Base-by-base conservation (phyloP, 2,888 invertebrate species). In the Listrodromus nycthemerus region DNA sequence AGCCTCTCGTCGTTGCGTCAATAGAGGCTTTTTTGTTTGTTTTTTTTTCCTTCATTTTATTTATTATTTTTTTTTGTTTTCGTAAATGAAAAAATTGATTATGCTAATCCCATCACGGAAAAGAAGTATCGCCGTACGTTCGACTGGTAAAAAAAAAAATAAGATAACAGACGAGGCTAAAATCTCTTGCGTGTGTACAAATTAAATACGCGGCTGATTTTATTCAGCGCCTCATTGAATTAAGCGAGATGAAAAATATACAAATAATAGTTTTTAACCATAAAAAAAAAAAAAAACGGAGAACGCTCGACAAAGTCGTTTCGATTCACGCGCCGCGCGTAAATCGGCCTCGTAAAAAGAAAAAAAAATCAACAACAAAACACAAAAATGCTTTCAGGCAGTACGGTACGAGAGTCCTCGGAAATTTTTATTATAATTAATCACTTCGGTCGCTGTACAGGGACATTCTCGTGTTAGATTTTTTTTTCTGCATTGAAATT, bases 371-470 rank as follows among this genome's bases (percentile, higher is more conserved):
- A 74, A 24, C 24, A 55, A 55, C 24, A 55, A 55, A 45, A 52
- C 16, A 41, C 75, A 87, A 87, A 89, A 89, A 89, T 89, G 87
- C 88, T 88, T 86, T 86, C 70, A 87, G 88, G 89, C 90, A 90
- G 86, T 89, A 88, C 83, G 75, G 75, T 87, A 85, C 85, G 88
- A 87, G 87, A 89, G 88, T 87, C 86, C 88, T 86, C 89, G 84
- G 87, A 89, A 88, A 87, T 88, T 88, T 89, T 87, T 89, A 89
- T 89, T 87, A 89, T 89, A 90, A 92, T 91, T 90, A 92, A 91
- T 91, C 88, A 91, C 90, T 86, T 88, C 85, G 82, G 82, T 83
- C 80, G 82, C 85, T 88, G 70, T 88, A 87, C 86, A 87, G 86
- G 81, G 77, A 83, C 70, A 71, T 69, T 81, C 37, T 73, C 65